These are phyloP conservation scores for Lethrus apterus DNA, from an alignment of 1,140 invertebrate species.

Conservation along the genomic window DNA sequence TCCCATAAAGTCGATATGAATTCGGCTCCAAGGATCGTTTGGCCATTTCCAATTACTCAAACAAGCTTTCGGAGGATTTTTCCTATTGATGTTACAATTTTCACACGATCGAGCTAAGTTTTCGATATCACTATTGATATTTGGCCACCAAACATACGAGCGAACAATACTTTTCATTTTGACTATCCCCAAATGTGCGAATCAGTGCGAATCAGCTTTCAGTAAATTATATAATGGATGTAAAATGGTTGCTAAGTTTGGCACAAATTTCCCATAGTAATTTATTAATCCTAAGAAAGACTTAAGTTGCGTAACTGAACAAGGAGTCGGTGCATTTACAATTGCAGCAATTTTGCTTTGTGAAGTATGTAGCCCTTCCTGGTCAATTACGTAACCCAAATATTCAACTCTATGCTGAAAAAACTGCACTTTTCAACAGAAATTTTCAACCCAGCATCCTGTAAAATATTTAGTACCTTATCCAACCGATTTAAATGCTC, in stretches of 20 bases:
- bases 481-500: constrained; percentile 6
- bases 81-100: constrained; percentile 22
- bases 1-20: constrained; percentile 32
- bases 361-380: constrained; percentile 4
- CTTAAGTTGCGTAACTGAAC: constrained; percentile 28
- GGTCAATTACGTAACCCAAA: constrained; percentile 12
- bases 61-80: constrained; percentile 22
- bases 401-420: constrained; percentile 8
- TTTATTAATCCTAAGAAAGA: constrained; percentile 37
- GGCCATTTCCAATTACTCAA: constrained; percentile 29
- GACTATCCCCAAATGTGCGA: constrained; percentile 25
- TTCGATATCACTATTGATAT: constrained; percentile 32
- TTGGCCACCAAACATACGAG: constrained; percentile 26
- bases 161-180: constrained; percentile 33
- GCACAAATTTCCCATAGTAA: constrained; percentile 33
- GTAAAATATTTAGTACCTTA: constrained; percentile 1
- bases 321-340: constrained; percentile 25
- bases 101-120: constrained; percentile 24
- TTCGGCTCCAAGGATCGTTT: constrained; percentile 25
- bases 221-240: constrained; percentile 29
- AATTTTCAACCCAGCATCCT: constrained; percentile 6
- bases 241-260: constrained; percentile 20
- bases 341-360: constrained; percentile 27
- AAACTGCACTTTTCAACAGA: constrained; percentile 11
- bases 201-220: too few relatives aligned